These are phyloP conservation scores for Jordanella pulchra DNA, from an alignment of 2,797 vertebrate species.

Conservation along the genomic window DNA sequence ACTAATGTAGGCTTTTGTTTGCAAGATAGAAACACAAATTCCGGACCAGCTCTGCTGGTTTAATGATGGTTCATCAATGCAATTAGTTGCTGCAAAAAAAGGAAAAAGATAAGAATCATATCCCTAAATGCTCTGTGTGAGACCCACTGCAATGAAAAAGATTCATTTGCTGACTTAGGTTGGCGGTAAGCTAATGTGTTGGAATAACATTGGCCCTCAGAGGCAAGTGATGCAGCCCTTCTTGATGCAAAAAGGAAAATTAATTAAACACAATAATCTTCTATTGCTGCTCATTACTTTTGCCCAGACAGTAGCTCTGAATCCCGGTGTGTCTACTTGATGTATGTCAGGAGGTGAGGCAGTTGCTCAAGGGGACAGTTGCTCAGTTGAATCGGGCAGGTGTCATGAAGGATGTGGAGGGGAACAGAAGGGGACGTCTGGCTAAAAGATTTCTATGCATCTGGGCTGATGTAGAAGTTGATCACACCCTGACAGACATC, in stretches of 20 bases:
- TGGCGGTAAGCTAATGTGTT: constrained; percentile 57
- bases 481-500: constrained; percentile 56
- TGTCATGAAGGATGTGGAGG: constrained; percentile 45
- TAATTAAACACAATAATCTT: constrained; percentile 74
- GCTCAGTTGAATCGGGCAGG: constrained; percentile 58
- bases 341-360: constrained; percentile 51
- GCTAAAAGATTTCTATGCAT: constrained; percentile 64
- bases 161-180: constrained; percentile 59
- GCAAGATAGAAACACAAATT: constrained; percentile 38
- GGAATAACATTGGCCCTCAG: constrained; percentile 62
- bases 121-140: constrained; percentile 44
- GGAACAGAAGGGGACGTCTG: constrained; percentile 56
- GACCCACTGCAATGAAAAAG: constrained; percentile 50
- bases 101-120: constrained; percentile 61
- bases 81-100: constrained; percentile 55
- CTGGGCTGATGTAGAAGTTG: constrained; percentile 56
- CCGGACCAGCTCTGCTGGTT: constrained; percentile 63
- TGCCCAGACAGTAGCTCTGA: constrained; percentile 49
- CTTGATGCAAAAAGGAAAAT: constrained; percentile 63
- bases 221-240: constrained; percentile 45
- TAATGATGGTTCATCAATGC: constrained; percentile 67
- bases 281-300: constrained; percentile 66
- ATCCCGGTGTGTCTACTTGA: constrained; percentile 53
- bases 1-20: constrained; percentile 48
- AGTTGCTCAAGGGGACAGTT: constrained; percentile 34